These are phyloP conservation scores for Ectropis grisescens DNA, from an alignment of 1,140 invertebrate genomes.

Conservation along the genomic window DNA sequence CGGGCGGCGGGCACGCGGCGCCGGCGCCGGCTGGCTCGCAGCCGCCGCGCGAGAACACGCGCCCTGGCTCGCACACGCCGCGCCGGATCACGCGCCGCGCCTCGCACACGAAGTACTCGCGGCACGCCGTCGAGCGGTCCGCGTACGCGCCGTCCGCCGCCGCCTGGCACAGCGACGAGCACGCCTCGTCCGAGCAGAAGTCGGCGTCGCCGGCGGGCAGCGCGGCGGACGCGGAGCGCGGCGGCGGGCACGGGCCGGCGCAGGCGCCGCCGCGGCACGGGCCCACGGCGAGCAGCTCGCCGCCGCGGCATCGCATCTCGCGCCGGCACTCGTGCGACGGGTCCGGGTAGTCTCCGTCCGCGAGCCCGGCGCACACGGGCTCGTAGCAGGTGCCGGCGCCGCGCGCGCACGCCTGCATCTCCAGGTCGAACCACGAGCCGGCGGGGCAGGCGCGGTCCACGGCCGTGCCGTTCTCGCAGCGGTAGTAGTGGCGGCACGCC, in stretches of 20 bases:
- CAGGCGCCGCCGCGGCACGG: constrained; percentile 34
- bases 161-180: constrained; percentile 56
- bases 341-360: constrained; percentile 52
- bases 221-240: constrained; percentile 35
- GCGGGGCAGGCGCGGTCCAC: constrained; percentile 52
- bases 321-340: constrained; percentile 51
- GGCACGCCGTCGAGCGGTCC: constrained; percentile 70
- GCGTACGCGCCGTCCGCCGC: constrained; percentile 71
- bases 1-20: constrained; percentile 48
- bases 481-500: constrained; percentile 64
- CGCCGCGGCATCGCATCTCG: constrained; percentile 29
- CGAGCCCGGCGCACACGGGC: constrained; percentile 45
- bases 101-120: constrained; percentile 72
- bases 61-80: constrained; percentile 62
- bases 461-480: constrained; percentile 61
- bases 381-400: constrained; percentile 59
- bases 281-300: constrained; percentile 29
- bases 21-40: constrained; percentile 49
- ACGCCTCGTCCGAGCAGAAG: constrained; percentile 54
- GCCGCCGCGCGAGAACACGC: constrained; percentile 52
- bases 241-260: constrained; percentile 30
- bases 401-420: constrained; percentile 54
- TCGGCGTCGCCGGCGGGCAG: constrained; percentile 49
- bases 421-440: constrained; percentile 69
- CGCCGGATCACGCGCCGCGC: constrained; percentile 46